These are phyloP conservation scores for Halichoeres trimaculatus DNA, from an alignment of 2,113 vertebrate species.

Conservation along the genomic window DNA sequence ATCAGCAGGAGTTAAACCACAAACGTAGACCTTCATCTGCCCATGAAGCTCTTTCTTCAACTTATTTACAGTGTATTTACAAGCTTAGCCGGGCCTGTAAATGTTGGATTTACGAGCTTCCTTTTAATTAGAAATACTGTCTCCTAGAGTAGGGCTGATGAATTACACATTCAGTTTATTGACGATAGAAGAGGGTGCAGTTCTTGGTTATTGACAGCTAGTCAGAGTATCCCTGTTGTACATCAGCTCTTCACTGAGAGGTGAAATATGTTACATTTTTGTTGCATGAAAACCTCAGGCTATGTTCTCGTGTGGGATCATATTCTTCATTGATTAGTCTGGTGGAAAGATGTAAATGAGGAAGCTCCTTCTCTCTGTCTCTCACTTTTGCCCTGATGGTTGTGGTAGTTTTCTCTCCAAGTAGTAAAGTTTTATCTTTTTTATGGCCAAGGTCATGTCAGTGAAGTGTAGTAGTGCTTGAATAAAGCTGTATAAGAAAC, in stretches of 20 bases:
- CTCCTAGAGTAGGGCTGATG: constrained; percentile 81
- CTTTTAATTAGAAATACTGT: constrained; percentile 91
- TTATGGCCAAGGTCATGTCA: constrained; percentile 20
- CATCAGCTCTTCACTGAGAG: constrained; percentile 67
- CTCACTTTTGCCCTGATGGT: constrained; percentile 13
- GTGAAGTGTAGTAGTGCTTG: not conserved
- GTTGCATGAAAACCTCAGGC: constrained; percentile 54
- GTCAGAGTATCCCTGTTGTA: constrained; percentile 45
- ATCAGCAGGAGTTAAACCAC: constrained; percentile 58
- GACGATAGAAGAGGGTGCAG: constrained; percentile 60
- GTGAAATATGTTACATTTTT: constrained; percentile 61
- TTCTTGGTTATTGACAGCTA: constrained; percentile 64
- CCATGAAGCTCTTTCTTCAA: constrained; percentile 62
- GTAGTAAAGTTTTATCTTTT: constrained; percentile 22
- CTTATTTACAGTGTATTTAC: constrained; percentile 78
- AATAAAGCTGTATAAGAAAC: not conserved
- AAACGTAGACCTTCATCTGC: constrained; percentile 60
- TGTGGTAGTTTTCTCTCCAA: not conserved
- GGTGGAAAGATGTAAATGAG: constrained; percentile 30
- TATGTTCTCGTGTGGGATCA: constrained; percentile 57
- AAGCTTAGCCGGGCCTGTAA: constrained; percentile 80
- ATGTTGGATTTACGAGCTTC: constrained; percentile 84
- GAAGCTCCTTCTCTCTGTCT: not conserved
- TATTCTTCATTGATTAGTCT: constrained; percentile 60
- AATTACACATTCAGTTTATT: constrained; percentile 82